Evolutionary conservation across 2,888 invertebrate genomes (phyloP), one percentile per base, ranked within the genome.

Genomic region (Gibbula magus): DNA sequence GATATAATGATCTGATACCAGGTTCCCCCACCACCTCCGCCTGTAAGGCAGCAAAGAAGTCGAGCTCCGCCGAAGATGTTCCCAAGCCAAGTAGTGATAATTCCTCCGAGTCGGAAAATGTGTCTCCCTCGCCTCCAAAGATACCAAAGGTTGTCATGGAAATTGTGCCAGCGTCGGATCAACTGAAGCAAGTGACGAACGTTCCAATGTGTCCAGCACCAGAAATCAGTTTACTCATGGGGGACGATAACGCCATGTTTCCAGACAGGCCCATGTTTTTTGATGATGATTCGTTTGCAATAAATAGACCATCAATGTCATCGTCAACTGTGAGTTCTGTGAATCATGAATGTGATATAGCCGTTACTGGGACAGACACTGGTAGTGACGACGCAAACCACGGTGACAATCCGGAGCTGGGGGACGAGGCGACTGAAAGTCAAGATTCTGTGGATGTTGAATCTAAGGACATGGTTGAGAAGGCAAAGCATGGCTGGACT

Each of bases 401-500:
- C 70, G 25, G 45, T 52, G 80, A 82, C 56, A 79, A 79, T 29
- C 84, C 85, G 1, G 84, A 83, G 84, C 81, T 78, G 53, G 75
- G 79, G 5, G 78, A 79, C 8, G 85, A 80, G n/a, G 79, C 77
- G 18, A 82, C 25, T 20, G 78, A 78, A 2, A 67, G 52, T 16
- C 77, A 79, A 56, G 77, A 80, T 51, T 20, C 56, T 35, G 77
- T 74, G 45, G 75, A 81, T 29, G 83, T 79, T 25, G 75, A 77
- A 13, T 78, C 76, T 39, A 81, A 56, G 39, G 82, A 83, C 61
- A 78, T 85, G 45, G 25, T 77, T 35, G 78, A 73, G 93, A 45
- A 80, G 35, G 82, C 83, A 1, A 70, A 73, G 29, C 79, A 94
- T 81, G 98, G 98, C 0, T 98, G 98, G 97, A 97, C 96, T 77